Evolutionary conservation across 2,113 vertebrate genomes (phyloP), one percentile per base, ranked within the genome.

Genomic region (Cephalopholis sonnerati): DNA sequence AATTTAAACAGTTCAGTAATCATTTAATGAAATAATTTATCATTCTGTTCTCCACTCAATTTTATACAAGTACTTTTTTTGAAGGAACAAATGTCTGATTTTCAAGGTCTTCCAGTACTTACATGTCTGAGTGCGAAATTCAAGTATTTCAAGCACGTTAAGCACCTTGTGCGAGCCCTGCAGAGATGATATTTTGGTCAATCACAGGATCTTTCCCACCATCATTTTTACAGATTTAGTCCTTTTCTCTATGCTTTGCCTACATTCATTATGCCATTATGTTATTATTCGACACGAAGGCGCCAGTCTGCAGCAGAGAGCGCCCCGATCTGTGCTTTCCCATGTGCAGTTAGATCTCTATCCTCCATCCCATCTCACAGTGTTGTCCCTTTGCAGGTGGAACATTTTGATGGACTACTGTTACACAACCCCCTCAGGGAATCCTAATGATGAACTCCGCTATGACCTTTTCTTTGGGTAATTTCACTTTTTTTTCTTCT

Each of bases 401-500:
- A 98, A 97, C 86, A 97, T 99, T 91, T 96, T 99, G 94, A 97
- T 99, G 98, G 98, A 99, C 94, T 98, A 99, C 92, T 99, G 98
- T 94, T 99, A 99, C 83, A 97, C 98, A 46, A 98, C 97, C 0
- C 98, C 98, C 59, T 99, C 98, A 87, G 98, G 98, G 91, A 99
- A 99, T 91, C 98, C 98, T 85, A 98, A 96, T 46, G 98, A 99
- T 92, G 97, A 97, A 85, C 94, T 97, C 89, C 93, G 96, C 83
- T 99, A 99, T 29, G 96, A 99, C 92, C 98, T 99, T 91, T 99
- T 99, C 94, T 96, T 97, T 89, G 97, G 98, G 97, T 98, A 96
- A 78, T 94, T 89, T 81, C 39, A 66, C 64, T 50, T 87, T 74
- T 89, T 54, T 36, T 54, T 25, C 44, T 11, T 2, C 55, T 87